Base-by-base conservation (phyloP, 1,140 invertebrate species). In the Phymastichus coffea region DNA sequence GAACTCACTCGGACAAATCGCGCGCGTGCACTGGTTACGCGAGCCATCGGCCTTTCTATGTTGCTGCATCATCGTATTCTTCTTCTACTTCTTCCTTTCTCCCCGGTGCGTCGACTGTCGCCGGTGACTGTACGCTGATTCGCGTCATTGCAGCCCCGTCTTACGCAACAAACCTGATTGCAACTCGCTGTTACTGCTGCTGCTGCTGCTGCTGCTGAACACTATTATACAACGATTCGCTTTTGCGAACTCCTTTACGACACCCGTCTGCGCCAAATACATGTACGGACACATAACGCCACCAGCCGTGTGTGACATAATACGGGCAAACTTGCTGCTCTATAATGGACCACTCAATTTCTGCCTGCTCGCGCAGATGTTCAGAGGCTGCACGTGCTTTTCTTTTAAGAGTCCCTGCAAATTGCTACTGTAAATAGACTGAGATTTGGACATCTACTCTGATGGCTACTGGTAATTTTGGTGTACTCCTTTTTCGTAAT, bases 161-260 rank as follows among this genome's bases (percentile, higher is more conserved):
- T 56, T 56, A 22, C 33, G 54, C 43, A 56, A 56, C 20, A n/a
- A n/a, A n/a, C n/a, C n/a, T n/a, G n/a, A n/a, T n/a, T n/a, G n/a
- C n/a, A n/a, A n/a, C n/a, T n/a, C n/a, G n/a, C n/a, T n/a, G n/a
- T n/a, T n/a, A n/a, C n/a, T n/a, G n/a, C n/a, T 12, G 20, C 51
- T 3, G 17, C 17, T 1, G 10, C 48, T 0, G 6, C 47, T 23
- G 44, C 28, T 46, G 46, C 37, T 19, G 19, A 23, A 17, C 47
- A 9, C 4, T 23, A 51, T 58, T 58, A 43, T 48, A 57, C 44
- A 57, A n/a, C n/a, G n/a, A 57, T 57, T 57, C 17, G 15, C 40
- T 44, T 23, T 44, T 43, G 14, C 14, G 15, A 14, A 48, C 46
- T 41, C n/a, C n/a, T 58, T 58, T 58, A 58, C 37, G 47, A 48